These are phyloP conservation scores for Ephialtes manifestator DNA, from an alignment of 2,888 invertebrate species.

Conservation along the genomic window DNA sequence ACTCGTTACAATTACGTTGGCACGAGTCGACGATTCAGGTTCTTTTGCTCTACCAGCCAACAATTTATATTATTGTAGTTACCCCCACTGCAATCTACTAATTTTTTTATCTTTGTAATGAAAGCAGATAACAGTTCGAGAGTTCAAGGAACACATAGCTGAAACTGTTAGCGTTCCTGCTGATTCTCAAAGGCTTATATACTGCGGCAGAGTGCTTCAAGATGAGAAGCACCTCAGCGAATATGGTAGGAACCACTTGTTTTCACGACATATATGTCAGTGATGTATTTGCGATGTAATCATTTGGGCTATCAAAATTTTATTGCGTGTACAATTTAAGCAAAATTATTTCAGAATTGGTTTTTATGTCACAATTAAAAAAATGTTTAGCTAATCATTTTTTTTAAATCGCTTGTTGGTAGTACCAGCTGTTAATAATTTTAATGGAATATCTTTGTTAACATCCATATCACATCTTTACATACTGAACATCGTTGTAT, in stretches of 20 bases:
- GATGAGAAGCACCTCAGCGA: slow-evolving; percentile 95
- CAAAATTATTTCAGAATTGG: too few species aligned
- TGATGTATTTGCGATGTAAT: not conserved
- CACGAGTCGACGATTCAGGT: not conserved
- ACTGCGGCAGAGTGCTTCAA: slow-evolving; percentile 96
- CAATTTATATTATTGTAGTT: not conserved
- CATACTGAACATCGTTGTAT: too few species aligned
- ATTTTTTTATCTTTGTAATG: slow-evolving; percentile 71
- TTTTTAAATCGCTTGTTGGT: too few species aligned
- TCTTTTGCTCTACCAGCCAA: not conserved
- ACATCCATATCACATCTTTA: too few species aligned
- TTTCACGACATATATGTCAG: not conserved
- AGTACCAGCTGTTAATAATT: too few species aligned
- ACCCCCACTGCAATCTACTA: slow-evolving; percentile 35
- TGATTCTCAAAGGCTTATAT: slow-evolving; percentile 95
- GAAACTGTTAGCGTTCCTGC: slow-evolving; percentile 93
- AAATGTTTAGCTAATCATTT: too few species aligned
- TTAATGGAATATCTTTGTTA: too few species aligned
- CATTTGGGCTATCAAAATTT: too few species aligned
- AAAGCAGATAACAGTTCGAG: slow-evolving; percentile 91
- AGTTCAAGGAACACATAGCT: slow-evolving; percentile 93
- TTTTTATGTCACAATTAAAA: too few species aligned
- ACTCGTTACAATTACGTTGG: slow-evolving; percentile 10
- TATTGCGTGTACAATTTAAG: too few species aligned
- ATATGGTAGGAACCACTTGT: slow-evolving; percentile 89